These are phyloP conservation scores for Papilio xuthus DNA, from an alignment of 1,140 invertebrate species.

Conservation along the genomic window DNA sequence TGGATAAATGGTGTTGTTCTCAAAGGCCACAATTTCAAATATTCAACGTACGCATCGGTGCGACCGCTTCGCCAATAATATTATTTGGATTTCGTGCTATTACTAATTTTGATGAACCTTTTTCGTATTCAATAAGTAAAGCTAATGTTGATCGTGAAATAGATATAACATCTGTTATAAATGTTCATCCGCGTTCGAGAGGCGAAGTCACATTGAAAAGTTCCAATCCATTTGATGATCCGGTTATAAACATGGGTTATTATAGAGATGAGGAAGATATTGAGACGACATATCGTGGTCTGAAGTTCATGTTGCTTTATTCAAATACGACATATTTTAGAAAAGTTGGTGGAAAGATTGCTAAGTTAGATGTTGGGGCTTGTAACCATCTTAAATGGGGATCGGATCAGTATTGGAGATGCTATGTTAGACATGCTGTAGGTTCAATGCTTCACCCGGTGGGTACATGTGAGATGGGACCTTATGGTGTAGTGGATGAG, in stretches of 20 bases:
- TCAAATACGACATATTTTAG: conserved; percentile 63
- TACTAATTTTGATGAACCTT: conserved; percentile 86
- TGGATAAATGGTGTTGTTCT: conserved; percentile 46
- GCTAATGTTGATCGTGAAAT: conserved; percentile 82
- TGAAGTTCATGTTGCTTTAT: conserved; percentile 62
- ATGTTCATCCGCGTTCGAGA: conserved; percentile 83
- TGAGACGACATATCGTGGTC: conserved; percentile 66
- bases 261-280: conserved; percentile 79
- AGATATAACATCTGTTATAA: conserved; percentile 55
- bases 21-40: conserved; percentile 68
- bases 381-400: conserved; percentile 84
- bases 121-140: conserved; percentile 86
- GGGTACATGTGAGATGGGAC: conserved; percentile 92
- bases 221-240: conserved; percentile 83
- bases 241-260: conserved; percentile 85
- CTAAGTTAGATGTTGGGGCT: conserved; percentile 53
- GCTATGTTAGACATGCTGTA: conserved; percentile 85
- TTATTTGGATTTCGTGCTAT: conserved; percentile 85
- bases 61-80: conserved; percentile 82
- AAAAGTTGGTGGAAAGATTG: conserved; percentile 57
- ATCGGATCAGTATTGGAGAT: conserved; percentile 87
- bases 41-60: conserved; percentile 62
- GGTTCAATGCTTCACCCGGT: conserved; percentile 92
- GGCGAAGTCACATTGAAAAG: conserved; percentile 81
- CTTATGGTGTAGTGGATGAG: conserved; percentile 84